Evolutionary conservation across 2,113 vertebrate genomes (phyloP), one percentile per base, ranked within the genome.

Genomic region (Corythaixoides concolor): DNA sequence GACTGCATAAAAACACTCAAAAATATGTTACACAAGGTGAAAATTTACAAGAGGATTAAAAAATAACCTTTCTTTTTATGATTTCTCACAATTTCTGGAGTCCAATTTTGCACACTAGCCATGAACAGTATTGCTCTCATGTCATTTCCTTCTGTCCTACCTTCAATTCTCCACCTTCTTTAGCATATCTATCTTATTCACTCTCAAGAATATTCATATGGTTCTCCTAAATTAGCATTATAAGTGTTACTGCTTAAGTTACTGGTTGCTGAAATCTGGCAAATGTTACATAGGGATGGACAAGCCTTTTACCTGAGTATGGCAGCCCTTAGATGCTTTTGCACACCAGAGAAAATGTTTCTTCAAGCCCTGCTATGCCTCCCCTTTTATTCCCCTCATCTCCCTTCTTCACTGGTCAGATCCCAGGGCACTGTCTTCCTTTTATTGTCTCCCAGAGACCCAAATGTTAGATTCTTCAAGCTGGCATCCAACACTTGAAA

Each of bases 141-240:
- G 21, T 49, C 35, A 58, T 47, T 80, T 80, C 18, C 6, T 80
- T 88, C 39, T 70, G 27, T 49, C 30, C 5, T 22, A 35, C 45
- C 39, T 82, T 82, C 39, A n/a, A 4, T 56, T 78, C 75, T 89
- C 47, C 24, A 63, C 17, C 23, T 6, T 67, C 55, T 79, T 18
- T 19, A 53, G 18, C 0, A 0, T 27, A 72, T 35, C 43, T 77
- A 6, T 59, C n/a, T 92, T 52, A 37, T 24, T 64, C 24, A 50
- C 6, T 41, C 33, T 41, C 33, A 85, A 76, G 26, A 60, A 66
- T 59, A 81, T 19, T 32, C 11, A 50, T 13, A 41, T 35, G 8
- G 4, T 70, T 74, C 76, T 58, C 16, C 18, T 64, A n/a, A 75
- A 43, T 18, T 27, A 83, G 8, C 8, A 2, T 13, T 59, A 4